Base-by-base conservation (phyloP, 2,888 invertebrate genomes). In the Uropetala carovei region DNA sequence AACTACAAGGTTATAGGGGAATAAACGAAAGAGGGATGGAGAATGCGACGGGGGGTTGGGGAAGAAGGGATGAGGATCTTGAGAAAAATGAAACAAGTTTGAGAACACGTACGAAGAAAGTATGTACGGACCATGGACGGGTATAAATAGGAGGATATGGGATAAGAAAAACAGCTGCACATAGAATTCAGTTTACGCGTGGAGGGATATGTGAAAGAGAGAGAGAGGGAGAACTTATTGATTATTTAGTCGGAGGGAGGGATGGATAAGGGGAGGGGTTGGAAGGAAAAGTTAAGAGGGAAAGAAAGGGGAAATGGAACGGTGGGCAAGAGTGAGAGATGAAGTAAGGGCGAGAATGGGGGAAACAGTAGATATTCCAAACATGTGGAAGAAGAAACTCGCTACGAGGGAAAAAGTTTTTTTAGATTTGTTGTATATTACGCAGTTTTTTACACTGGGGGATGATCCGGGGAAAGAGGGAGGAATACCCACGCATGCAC, bases 101-200 rank as follows among this genome's bases (percentile, higher is more conserved):
- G 22, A 75, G 75, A 75, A 27, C 75, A 75, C 27, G 43, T 43
- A 43, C 43, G 43, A 43, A 75, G 75, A 75, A 27, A 75, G 27
- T 75, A 75, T 75, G 75, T 75, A 75, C 27, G 75, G 75, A 75
- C 22, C 14, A 27, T 13, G 75, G 13, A 22, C 18, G 18, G 10
- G 75, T 27, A 75, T 75, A 75, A 75, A 75, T 27, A 75, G 22
- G 75, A 27, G 75, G 75, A 75, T 27, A 75, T 75, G 75, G 75
- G 27, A 75, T 1, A 60, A 18, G 7, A 60, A 60, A 7, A 14
- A 75, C 22, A 75, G 75, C n/a, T n/a, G 68, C 22, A 43, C 43
- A 43, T 43, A 43, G 43, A 43, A 43, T 5, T 43, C 5, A 43
- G 43, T 43, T 43, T 43, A 43, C 5, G 43, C 43, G 5, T 43